Conservation (phyloP, 1,140 invertebrate genomes). For the Ptiloglossa arizonensis region DNA sequence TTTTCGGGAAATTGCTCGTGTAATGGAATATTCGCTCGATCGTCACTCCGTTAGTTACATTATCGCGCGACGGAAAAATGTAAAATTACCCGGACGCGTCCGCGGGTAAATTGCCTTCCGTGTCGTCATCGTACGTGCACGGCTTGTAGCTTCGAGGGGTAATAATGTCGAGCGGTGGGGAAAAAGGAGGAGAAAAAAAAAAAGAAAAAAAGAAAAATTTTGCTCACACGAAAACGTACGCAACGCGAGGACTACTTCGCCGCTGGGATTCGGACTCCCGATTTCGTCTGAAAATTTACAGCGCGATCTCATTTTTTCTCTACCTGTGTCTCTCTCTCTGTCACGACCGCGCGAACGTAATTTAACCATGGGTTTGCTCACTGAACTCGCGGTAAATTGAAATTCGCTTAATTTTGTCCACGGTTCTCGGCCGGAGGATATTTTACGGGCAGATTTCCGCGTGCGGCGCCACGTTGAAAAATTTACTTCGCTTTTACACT, state of each 20-base stretch:
- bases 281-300: slow-evolving; percentile 28
- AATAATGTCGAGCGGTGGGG: slow-evolving; percentile 31
- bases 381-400: slow-evolving; percentile 2
- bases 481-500: background rate
- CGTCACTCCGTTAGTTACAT: slow-evolving; percentile 48
- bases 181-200: no score
- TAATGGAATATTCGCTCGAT: slow-evolving; percentile 58
- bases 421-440: background rate
- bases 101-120: slow-evolving; percentile 43
- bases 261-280: background rate
- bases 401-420: background rate
- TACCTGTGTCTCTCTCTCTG: no score
- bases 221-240: background rate
- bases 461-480: background rate
- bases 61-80: slow-evolving; percentile 25
- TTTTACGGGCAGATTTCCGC: background rate
- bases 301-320: background rate
- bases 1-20: slow-evolving; percentile 59
- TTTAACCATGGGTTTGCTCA: background rate
- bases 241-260: background rate
- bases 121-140: slow-evolving; percentile 17
- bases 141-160: slow-evolving; percentile 7
- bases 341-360: background rate
- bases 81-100: slow-evolving; percentile 38
- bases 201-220: no score